Evolutionary conservation across 2,113 vertebrate species (phyloP).

Genomic region (Merops nubicus): DNA sequence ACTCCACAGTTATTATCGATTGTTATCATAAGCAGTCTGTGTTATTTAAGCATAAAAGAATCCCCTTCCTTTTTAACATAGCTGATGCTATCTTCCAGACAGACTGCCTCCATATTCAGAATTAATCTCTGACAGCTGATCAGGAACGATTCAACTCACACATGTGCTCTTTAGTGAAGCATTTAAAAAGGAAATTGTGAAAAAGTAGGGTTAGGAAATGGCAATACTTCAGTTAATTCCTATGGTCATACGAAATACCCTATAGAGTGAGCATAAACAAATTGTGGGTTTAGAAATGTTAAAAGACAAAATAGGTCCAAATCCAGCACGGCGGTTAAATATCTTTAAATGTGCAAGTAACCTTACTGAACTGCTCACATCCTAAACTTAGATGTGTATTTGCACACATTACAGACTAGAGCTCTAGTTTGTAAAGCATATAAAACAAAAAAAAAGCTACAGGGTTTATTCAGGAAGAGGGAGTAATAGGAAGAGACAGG

Average conservation of each 20-base stretch:
- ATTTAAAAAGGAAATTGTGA: background rate
- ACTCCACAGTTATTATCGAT: background rate
- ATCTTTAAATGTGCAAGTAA: background rate
- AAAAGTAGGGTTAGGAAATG: background rate
- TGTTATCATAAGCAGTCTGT: background rate
- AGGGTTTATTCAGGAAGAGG: background rate
- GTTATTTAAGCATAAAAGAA: background rate
- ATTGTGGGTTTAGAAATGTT: background rate
- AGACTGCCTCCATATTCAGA: background rate
- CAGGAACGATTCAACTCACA: background rate
- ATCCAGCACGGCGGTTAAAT: background rate
- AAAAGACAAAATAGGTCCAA: background rate
- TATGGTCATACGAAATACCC: background rate
- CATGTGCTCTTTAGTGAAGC: background rate
- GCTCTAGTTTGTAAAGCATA: background rate
- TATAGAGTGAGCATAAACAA: background rate
- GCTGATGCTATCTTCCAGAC: background rate
- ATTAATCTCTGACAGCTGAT: background rate
- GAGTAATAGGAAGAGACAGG: background rate
- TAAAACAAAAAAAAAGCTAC: background rate
- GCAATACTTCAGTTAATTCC: background rate
- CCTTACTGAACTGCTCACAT: background rate
- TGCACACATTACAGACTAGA: background rate
- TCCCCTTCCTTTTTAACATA: background rate
- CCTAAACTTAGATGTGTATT: background rate